Evolutionary conservation across 2,113 vertebrate genomes (phyloP).

Genomic region (Notechis scutatus): DNA sequence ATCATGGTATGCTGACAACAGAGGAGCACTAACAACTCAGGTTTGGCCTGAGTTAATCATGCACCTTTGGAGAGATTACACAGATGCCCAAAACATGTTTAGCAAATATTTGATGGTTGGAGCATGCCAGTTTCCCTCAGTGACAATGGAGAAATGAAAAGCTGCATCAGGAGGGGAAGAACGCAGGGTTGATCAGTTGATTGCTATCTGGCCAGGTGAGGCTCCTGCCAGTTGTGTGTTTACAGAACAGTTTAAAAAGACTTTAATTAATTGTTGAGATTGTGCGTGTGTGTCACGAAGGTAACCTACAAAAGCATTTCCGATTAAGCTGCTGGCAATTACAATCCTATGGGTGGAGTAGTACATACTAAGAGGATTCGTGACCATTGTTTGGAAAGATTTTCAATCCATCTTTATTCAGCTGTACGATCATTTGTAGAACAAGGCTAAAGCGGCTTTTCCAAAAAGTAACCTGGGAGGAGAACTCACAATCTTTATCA

Average conservation of each 20-base stretch:
- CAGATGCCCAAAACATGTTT: constrained; percentile 58
- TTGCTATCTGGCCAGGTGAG: constrained; percentile 44
- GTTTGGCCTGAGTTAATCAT: constrained; percentile 62
- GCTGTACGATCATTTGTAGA: not conserved
- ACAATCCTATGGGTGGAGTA: not conserved
- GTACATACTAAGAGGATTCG: not conserved
- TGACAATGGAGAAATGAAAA: constrained; percentile 59
- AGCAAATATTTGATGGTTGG: constrained; percentile 57
- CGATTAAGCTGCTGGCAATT: constrained; percentile 30
- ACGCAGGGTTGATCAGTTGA: constrained; percentile 45
- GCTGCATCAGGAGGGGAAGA: constrained; percentile 45
- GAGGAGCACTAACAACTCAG: constrained; percentile 54
- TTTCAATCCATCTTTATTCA: not conserved
- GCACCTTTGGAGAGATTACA: constrained; percentile 62
- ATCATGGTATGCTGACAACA: constrained; percentile 56
- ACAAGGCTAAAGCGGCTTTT: not conserved
- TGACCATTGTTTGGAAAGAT: not conserved
- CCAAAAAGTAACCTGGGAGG: not conserved
- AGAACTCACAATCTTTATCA: not conserved
- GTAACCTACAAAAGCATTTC: constrained; percentile 35
- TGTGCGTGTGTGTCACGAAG: constrained; percentile 31
- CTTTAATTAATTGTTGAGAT: constrained; percentile 49
- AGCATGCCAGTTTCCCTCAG: constrained; percentile 50
- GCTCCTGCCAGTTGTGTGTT: constrained; percentile 12
- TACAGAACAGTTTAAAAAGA: constrained; percentile 44